Percentiles rank a stretch among this genome's conserved stretches.
Evolutionary conservation across 2,888 invertebrate genomes (phyloP).

Genomic region (Spicauda simplicius): DNA sequence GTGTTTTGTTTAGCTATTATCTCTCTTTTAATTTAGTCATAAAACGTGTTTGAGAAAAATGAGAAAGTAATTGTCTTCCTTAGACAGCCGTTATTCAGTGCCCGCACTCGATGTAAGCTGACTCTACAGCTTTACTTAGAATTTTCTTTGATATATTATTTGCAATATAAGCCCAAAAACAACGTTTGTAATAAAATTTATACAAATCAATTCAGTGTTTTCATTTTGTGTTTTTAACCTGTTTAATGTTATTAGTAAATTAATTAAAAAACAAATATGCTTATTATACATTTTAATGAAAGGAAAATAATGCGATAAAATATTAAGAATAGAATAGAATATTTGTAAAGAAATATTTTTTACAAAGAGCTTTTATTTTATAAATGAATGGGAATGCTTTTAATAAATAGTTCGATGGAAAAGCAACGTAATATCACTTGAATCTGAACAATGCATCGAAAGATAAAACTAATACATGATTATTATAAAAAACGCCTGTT

Average conservation of each 20-base stretch:
- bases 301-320: slow-evolving; percentile 82
- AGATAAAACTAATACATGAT: slow-evolving; percentile 53
- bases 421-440: slow-evolving; percentile 58
- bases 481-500: slow-evolving; percentile 52
- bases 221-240: slow-evolving; percentile 45
- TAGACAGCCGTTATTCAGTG: slow-evolving; percentile 57
- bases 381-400: slow-evolving; percentile 75
- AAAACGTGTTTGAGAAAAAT: not conserved
- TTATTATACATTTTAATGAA: slow-evolving; percentile 73
- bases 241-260: not conserved
- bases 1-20: not conserved
- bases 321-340: slow-evolving; percentile 79
- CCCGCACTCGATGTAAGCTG: slow-evolving; percentile 66
- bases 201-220: slow-evolving; percentile 67
- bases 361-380: slow-evolving; percentile 64
- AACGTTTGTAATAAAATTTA: slow-evolving; percentile 83
- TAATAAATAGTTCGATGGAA: slow-evolving; percentile 73
- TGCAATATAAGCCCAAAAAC: slow-evolving; percentile 78
- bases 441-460: slow-evolving; percentile 57
- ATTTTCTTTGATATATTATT: slow-evolving; percentile 77
- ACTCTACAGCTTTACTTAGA: slow-evolving; percentile 66
- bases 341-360: slow-evolving; percentile 72
- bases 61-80: slow-evolving; percentile 13
- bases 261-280: slow-evolving; percentile 49
- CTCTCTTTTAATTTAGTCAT: not conserved